phyloP scores from a whole-genome alignment of 2,113 vertebrate species.

The Psephotus haematonotus region DNA sequence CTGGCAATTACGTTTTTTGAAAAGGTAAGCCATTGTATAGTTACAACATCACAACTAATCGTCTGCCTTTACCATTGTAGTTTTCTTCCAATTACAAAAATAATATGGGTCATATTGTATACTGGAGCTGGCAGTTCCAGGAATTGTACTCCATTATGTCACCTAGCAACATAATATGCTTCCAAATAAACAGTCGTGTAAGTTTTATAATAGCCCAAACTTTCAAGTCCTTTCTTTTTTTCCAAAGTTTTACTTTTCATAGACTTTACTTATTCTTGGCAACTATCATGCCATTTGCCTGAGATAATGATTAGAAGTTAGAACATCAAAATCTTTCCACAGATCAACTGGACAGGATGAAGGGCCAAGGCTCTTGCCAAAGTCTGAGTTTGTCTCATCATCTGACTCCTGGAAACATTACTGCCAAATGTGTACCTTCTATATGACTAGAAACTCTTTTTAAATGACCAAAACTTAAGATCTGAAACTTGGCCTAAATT shows the following conservation, averaged over 20 bases:
- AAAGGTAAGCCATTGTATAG: background rate
- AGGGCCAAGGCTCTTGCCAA: background rate
- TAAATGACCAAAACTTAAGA: background rate
- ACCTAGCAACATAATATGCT: constrained; percentile 59
- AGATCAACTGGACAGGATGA: background rate
- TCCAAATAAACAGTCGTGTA: constrained; percentile 58
- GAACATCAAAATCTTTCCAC: constrained; percentile 22
- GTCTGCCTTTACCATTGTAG: accelerated
- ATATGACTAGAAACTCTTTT: background rate
- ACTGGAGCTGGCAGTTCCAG: background rate
- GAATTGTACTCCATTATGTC: constrained; percentile 56
- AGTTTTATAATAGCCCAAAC: constrained; percentile 20
- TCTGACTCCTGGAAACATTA: background rate
- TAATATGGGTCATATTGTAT: background rate
- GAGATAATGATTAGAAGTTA: constrained; percentile 7
- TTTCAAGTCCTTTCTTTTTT: background rate
- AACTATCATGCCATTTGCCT: constrained; percentile 5
- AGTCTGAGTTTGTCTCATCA: background rate
- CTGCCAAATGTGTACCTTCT: background rate
- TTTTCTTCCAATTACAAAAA: constrained; percentile 7
- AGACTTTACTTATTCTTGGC: constrained; percentile 45
- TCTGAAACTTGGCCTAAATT: background rate
- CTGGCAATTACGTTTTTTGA: background rate
- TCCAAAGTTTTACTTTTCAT: constrained; percentile 15
- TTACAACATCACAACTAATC: background rate